These are phyloP conservation scores for Alethe diademata DNA, from an alignment of 2,113 vertebrate genomes.

Conservation along the genomic window DNA sequence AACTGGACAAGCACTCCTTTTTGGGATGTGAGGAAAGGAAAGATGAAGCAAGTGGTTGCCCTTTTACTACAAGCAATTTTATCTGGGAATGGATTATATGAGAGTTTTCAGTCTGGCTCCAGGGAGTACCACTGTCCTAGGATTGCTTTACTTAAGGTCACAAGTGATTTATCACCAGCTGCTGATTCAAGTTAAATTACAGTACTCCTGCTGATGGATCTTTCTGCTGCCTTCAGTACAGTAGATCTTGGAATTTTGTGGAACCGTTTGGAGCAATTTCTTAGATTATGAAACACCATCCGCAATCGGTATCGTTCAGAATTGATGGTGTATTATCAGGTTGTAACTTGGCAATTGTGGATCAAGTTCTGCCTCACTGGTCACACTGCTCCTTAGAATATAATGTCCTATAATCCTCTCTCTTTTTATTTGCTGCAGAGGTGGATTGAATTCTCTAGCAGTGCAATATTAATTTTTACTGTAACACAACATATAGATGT, in stretches of 20 bases:
- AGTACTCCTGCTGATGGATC: conserved; percentile 7
- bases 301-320: background rate
- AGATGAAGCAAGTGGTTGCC: background rate
- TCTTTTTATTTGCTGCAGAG: conserved; percentile 16
- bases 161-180: conserved; percentile 25
- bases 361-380: conserved; percentile 19
- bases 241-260: conserved; percentile 17
- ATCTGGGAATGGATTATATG: conserved; percentile 11
- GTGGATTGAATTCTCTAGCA: background rate
- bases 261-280: background rate
- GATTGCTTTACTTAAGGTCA: conserved; percentile 37
- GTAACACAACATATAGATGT: background rate
- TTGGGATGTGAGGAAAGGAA: background rate
- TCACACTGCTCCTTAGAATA: background rate
- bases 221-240: conserved; percentile 16
- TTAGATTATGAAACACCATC: background rate
- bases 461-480: background rate
- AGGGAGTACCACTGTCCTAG: background rate
- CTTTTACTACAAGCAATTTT: conserved; percentile 14
- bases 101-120: conserved; percentile 24
- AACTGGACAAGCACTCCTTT: background rate
- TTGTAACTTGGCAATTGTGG: background rate
- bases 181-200: conserved; percentile 56
- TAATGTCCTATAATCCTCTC: background rate
- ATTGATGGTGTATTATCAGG: background rate